Evolutionary conservation across 2,797 vertebrate genomes (phyloP), one percentile per base, ranked within the genome.

Genomic region (Caiman crocodilus): DNA sequence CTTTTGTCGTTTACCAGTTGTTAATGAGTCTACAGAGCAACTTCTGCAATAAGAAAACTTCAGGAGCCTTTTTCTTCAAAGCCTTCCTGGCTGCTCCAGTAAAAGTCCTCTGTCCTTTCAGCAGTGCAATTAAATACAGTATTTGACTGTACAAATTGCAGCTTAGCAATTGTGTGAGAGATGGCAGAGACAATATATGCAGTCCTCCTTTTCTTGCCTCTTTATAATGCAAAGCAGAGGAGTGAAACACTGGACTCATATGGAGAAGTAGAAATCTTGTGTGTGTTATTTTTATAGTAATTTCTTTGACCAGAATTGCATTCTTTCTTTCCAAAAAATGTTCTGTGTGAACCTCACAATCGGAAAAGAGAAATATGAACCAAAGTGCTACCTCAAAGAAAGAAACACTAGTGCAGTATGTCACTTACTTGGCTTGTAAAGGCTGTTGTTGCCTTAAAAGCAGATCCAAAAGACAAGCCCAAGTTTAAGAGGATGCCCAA

Each of bases 141-240:
- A 74, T 64, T 88, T 20, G 1, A 25, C 64, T 25, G 84, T 80
- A 32, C 69, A 82, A 50, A 61, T 56, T 90, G 55, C 18, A 74
- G 73, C 16, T 88, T 87, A 78, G 84, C 14, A 32, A 63, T 69
- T 84, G 32, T 87, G 90, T 78, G 73, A 90, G 77, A 30, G 87
- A 57, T 8, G 71, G 75, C 73, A 74, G 21, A 94, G 50, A 10
- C 84, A 90, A 88, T 82, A 7, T 64, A 55, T 50, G 32, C 77
- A 84, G 26, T 85, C 93, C 90, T 65, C 11, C 86, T 82, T 88
- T 85, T 82, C 84, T 2, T 26, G 42, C 42, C 42, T 50, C 42
- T 79, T 87, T 25, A 26, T n/a, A 79, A 85, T 50, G 30, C 42
- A 90, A 55, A 79, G 76, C 11, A 78, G 61, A 83, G 64, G 69